phyloP scores from a whole-genome alignment of 2,888 invertebrate species.

The Sepiola atlantica region DNA sequence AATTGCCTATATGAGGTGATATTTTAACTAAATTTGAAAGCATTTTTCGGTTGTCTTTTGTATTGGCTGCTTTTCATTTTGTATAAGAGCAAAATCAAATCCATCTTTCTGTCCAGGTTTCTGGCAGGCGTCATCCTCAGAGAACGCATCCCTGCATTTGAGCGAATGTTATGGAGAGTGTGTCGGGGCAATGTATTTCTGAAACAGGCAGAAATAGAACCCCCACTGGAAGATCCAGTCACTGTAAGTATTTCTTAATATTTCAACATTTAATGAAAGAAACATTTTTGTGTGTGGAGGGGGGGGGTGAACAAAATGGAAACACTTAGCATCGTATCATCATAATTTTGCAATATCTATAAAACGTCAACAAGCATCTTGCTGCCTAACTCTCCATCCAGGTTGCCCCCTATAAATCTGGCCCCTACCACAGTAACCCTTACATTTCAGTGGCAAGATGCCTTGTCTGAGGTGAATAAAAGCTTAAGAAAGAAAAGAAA shows the following conservation, averaged over 20 bases:
- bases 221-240: slow-evolving; percentile 87
- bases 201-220: slow-evolving; percentile 91
- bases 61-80: not conserved
- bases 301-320: no score
- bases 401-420: no score
- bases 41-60: not conserved
- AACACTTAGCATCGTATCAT: no score
- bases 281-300: no score
- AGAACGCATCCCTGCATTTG: slow-evolving; percentile 96
- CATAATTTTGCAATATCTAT: no score
- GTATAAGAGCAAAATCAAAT: not conserved
- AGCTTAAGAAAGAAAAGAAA: no score
- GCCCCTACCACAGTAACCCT: no score
- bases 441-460: no score
- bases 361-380: no score
- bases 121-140: slow-evolving; percentile 98
- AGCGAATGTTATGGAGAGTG: slow-evolving; percentile 96
- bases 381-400: no score
- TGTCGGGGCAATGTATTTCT: slow-evolving; percentile 95
- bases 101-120: slow-evolving; percentile 81
- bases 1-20: not conserved
- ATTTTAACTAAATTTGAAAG: not conserved
- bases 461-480: no score
- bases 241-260: slow-evolving; percentile 65
- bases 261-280: not conserved